A percentile compares a stretch with the other conserved stretches of the same genome.
phyloP scores from a whole-genome alignment of 2,888 invertebrate species.

The Meganola albula region DNA sequence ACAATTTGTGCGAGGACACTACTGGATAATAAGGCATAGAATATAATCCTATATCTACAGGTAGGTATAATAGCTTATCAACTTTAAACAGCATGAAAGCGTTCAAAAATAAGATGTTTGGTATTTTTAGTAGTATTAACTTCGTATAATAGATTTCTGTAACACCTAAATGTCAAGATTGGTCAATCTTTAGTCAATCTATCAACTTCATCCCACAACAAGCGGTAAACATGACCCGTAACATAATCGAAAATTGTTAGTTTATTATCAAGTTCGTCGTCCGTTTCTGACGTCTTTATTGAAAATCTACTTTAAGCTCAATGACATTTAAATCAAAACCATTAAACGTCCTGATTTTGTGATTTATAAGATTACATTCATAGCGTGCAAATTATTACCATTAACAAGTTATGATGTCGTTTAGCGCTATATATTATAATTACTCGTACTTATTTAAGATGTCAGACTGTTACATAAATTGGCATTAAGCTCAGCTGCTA shows the following conservation, averaged over 20 bases:
- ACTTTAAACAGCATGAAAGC: too few relatives aligned
- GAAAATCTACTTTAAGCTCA: background rate
- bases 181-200: background rate
- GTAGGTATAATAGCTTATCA: too few relatives aligned
- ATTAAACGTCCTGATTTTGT: background rate
- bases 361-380: constrained; percentile 11
- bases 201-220: background rate
- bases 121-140: too few relatives aligned
- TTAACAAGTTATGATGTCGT: constrained; percentile 19
- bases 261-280: background rate
- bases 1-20: too few relatives aligned
- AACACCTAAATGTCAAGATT: background rate
- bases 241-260: background rate
- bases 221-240: background rate
- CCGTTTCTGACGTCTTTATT: background rate
- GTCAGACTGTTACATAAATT: constrained; percentile 22
- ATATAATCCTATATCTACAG: too few relatives aligned
- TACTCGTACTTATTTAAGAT: constrained; percentile 24
- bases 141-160: too few relatives aligned
- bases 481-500: constrained; percentile 16
- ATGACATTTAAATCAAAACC: background rate
- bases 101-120: too few relatives aligned
- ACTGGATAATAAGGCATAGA: too few relatives aligned
- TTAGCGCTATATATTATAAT: constrained; percentile 24
- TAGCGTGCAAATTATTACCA: constrained; percentile 19